phyloP scores from a whole-genome alignment of 2,888 invertebrate species.

The Silvanus unidentatus region DNA sequence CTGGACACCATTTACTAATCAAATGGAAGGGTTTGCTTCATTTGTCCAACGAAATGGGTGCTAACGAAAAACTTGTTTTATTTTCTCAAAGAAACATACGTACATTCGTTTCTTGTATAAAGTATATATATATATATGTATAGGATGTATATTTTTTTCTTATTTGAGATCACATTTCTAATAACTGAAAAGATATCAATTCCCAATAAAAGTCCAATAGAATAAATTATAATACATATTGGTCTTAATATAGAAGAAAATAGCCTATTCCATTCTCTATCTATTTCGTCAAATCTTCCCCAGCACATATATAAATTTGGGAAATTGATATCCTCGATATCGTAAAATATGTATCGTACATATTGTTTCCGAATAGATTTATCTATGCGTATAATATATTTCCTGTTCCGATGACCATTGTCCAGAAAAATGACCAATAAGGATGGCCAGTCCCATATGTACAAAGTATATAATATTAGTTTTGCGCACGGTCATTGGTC shows the following conservation, averaged over 20 bases:
- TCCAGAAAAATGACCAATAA: slow-evolving; percentile 29
- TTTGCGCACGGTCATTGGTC: slow-evolving; percentile 40
- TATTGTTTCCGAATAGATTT: background rate
- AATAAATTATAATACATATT: slow-evolving; percentile 40
- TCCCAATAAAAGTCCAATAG: slow-evolving; percentile 30
- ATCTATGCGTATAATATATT: background rate
- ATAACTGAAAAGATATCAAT: slow-evolving; percentile 12
- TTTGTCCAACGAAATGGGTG: slow-evolving; percentile 24
- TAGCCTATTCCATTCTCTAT: slow-evolving; percentile 37
- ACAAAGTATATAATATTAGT: slow-evolving; percentile 18
- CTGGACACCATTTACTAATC: slow-evolving; percentile 22
- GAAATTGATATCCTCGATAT: slow-evolving; percentile 4
- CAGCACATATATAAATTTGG: background rate
- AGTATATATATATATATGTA: no score
- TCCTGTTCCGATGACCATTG: slow-evolving; percentile 21
- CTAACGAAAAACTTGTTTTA: no score
- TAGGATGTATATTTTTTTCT: no score
- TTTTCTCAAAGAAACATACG: no score
- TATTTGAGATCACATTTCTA: no score
- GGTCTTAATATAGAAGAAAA: slow-evolving; percentile 30
- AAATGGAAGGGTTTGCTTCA: slow-evolving; percentile 17
- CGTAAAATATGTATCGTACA: background rate
- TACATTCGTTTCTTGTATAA: background rate
- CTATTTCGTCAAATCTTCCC: slow-evolving; percentile 11
- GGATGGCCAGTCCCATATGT: slow-evolving; percentile 11